Percentiles rank a stretch among this genome's conserved stretches.
phyloP scores from a whole-genome alignment of 2,888 invertebrate genomes.

The Melieria crassipennis region DNA sequence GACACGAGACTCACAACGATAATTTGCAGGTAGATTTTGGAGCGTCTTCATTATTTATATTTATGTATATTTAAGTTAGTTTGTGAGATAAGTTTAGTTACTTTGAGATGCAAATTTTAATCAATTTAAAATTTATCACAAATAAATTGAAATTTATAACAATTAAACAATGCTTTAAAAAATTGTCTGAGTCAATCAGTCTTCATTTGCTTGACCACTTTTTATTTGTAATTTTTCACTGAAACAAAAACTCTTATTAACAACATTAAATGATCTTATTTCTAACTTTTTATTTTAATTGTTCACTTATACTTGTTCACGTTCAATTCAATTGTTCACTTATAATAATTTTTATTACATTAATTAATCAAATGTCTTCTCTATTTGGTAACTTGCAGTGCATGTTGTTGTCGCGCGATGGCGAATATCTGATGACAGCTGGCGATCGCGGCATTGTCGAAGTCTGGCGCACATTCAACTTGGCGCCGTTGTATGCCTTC shows the following conservation, averaged over 20 bases:
- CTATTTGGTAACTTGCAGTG: slow-evolving; percentile 71
- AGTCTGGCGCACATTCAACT: slow-evolving; percentile 97
- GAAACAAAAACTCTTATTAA: neutral
- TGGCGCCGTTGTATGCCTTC: slow-evolving; percentile 96
- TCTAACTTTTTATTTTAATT: neutral
- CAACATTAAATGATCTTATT: neutral
- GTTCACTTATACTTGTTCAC: too few species aligned
- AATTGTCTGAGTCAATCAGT: too few species aligned
- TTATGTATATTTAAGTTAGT: neutral
- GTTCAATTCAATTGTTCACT: too few species aligned
- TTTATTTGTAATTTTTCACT: neutral
- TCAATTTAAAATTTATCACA: neutral
- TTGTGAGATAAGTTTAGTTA: neutral
- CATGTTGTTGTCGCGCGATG: slow-evolving; percentile 93
- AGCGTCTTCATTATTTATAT: neutral
- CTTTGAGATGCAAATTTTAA: neutral
- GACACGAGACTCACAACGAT: slow-evolving; percentile 93
- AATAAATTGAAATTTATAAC: too few species aligned
- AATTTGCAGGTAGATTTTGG: slow-evolving; percentile 82
- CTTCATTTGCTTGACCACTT: neutral
- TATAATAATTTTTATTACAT: neutral
- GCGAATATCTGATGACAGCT: slow-evolving; percentile 98
- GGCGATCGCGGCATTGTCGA: slow-evolving; percentile 97
- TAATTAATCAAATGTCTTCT: neutral
- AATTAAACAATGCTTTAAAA: too few species aligned